A percentile compares a stretch with the other conserved stretches of the same genome.
phyloP scores from a whole-genome alignment of 2,797 vertebrate genomes.

The Pseudopleuronectes americanus region DNA sequence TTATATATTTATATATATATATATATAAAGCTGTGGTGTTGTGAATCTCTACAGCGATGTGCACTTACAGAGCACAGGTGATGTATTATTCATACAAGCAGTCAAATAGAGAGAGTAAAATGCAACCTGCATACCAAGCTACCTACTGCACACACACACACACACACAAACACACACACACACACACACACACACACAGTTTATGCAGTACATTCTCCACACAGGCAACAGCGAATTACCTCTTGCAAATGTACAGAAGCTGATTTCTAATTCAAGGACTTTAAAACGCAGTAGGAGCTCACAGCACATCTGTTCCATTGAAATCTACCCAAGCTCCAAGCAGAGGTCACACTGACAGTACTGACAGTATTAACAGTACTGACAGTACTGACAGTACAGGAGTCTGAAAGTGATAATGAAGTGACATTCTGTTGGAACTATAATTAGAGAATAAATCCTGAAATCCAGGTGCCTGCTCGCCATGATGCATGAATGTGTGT shows the following conservation, averaged over 20 bases:
- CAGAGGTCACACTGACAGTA: neutral
- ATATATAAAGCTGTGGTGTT: slow-evolving; percentile 5
- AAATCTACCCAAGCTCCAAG: neutral
- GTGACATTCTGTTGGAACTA: slow-evolving; percentile 42
- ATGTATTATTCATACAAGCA: slow-evolving; percentile 68
- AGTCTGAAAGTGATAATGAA: slow-evolving; percentile 39
- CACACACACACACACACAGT: slow-evolving; percentile 12
- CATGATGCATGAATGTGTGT: slow-evolving; percentile 14
- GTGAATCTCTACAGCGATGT: slow-evolving; percentile 42
- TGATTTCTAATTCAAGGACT: slow-evolving; percentile 17
- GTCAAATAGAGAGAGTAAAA: slow-evolving; percentile 42
- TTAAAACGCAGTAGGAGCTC: slow-evolving; percentile 16
- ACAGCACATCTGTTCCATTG: neutral
- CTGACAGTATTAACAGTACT: neutral
- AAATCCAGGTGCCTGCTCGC: slow-evolving; percentile 25
- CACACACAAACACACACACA: slow-evolving; percentile 14
- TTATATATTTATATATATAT: neutral
- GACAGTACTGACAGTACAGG: slow-evolving; percentile 1
- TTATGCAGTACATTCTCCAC: slow-evolving; percentile 5
- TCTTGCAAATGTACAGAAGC: slow-evolving; percentile 19
- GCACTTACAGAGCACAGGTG: slow-evolving; percentile 43
- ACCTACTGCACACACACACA: slow-evolving; percentile 20
- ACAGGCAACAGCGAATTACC: slow-evolving; percentile 1
- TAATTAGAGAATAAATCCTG: slow-evolving; percentile 28
- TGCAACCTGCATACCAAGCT: slow-evolving; percentile 44